Base-by-base conservation (phyloP, 2,113 vertebrate species). In the Malaclemys terrapin region DNA sequence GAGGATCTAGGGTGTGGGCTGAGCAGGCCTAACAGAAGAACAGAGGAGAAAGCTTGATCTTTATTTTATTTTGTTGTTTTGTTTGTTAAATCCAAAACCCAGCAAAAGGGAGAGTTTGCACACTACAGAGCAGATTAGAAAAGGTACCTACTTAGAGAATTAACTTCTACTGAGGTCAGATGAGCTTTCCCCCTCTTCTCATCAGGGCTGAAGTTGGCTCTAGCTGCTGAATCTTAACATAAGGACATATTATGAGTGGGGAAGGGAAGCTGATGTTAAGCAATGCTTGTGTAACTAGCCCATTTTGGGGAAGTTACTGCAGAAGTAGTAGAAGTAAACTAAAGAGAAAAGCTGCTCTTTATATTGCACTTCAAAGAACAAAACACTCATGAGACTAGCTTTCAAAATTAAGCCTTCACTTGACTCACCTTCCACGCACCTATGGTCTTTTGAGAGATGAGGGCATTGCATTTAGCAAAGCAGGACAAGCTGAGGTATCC, bases 261-360 rank as follows among this genome's bases (percentile, higher is more conserved):
- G 88, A 49, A 81, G 19, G 83, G 81, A 19, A 0, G 11, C 13
- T n/a, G 87, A 19, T 42, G 38, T 87, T 42, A 83, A 76, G 91
- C 78, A 96, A 94, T 56, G 56, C 35, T 94, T 84, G 87, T 0
- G 31, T 22, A 31, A 80, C 89, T 93, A 94, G 91, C 53, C 53
- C 80, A 80, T 52, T 75, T 76, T 91, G 91, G 91, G 95, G 95
- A 96, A 97, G 97, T 94, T 96, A 86, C 94, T 92, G 81, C 79
- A 54, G 54, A 95, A 86, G 93, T 94, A 96, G 94, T 93, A 96
- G 96, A 96, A 97, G 96, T 96, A 95, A 97, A 97, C 94, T 95
- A 89, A 2, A 9, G 94, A 96, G 95, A 96, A 96, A 97, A 92
- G 31, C 90, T 0, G 4, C 29, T 93, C 80, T 31, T 79, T 91